Evolutionary conservation across 2,113 vertebrate genomes (phyloP), one percentile per base, ranked within the genome.

Genomic region (Phyllostomus discolor): DNA sequence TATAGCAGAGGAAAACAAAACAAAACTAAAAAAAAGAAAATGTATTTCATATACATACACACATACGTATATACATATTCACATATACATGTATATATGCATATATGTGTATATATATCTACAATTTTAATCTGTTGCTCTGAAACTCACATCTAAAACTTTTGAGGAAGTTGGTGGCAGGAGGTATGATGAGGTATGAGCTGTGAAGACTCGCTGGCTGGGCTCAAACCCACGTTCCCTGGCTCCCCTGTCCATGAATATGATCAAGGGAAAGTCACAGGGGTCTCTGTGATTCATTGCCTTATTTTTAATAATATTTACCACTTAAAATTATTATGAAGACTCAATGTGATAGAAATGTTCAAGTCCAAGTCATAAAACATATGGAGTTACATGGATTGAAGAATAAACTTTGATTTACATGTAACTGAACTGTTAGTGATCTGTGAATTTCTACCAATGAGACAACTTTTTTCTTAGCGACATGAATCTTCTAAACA

Each of bases 331-430:
- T 93, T 91, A 10, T 59, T 69, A 48, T 33, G 41, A 82, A 59
- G 24, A 87, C 72, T 78, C 91, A 84, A 46, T 66, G 38, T 80
- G 43, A 85, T 69, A 66, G 48, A 72, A 57, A 87, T 75, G 41
- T 73, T 92, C 66, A 90, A 82, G 28, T 82, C 16, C 10, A 14
- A 93, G 22, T 66, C 48, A 79, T 76, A 94, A 78, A 92, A 72
- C 87, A 57, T 17, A 43, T 78, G 19, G 17, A 78, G 12, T 79
- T 54, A 43, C 9, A 70, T 15, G 20, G 14, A 54, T 50, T 81
- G 93, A 59, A 93, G 89, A 59, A 64, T 75, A 94, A 73, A 43
- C 7, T 22, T 95, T 48, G 69, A 75, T 83, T 88, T 67, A 81
- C 17, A 19, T 22, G 70, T 87, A 67, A 43, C 26, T 72, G 48